A percentile compares a stretch with the other conserved stretches of the same genome.
Conservation (phyloP, 1,140 invertebrate species). For the Megalonaias nervosa region DNA sequence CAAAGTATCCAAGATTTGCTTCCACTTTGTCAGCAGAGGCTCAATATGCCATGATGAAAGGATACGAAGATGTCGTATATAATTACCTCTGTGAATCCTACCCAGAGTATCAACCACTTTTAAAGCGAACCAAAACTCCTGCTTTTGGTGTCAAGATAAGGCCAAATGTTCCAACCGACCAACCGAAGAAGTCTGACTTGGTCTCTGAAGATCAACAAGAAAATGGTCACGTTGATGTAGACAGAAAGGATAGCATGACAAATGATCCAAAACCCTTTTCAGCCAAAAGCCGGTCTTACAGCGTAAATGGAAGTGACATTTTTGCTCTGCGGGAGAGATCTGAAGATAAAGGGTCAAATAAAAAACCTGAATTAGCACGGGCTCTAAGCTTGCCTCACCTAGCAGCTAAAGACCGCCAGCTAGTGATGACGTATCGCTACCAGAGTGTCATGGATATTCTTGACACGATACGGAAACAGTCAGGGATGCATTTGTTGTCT, state of each 20-base stretch:
- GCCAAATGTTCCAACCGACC: neutral
- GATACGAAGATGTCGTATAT: conserved; percentile 63
- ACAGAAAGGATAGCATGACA: neutral
- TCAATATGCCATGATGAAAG: conserved; percentile 65
- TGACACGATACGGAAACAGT: conserved; percentile 46
- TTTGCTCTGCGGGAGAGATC: too few relatives aligned
- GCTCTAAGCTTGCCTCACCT: neutral
- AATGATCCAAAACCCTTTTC: neutral
- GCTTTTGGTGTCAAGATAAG: conserved; percentile 9
- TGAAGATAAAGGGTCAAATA: neutral
- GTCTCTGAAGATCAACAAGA: neutral
- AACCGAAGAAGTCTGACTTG: neutral
- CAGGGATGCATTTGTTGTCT: conserved; percentile 43
- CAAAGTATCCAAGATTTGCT: conserved; percentile 56
- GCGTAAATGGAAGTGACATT: neutral
- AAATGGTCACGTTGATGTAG: neutral
- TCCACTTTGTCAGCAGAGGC: conserved; percentile 61
- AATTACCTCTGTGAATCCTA: conserved; percentile 39
- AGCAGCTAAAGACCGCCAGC: conserved; percentile 41
- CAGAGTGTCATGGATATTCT: conserved; percentile 65
- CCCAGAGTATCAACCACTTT: conserved; percentile 40
- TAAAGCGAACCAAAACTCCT: conserved; percentile 55
- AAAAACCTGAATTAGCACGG: neutral
- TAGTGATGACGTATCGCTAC: conserved; percentile 56
- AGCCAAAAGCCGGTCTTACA: neutral